phyloP scores from a whole-genome alignment of 1,140 invertebrate genomes.

The Patella vulgata region DNA sequence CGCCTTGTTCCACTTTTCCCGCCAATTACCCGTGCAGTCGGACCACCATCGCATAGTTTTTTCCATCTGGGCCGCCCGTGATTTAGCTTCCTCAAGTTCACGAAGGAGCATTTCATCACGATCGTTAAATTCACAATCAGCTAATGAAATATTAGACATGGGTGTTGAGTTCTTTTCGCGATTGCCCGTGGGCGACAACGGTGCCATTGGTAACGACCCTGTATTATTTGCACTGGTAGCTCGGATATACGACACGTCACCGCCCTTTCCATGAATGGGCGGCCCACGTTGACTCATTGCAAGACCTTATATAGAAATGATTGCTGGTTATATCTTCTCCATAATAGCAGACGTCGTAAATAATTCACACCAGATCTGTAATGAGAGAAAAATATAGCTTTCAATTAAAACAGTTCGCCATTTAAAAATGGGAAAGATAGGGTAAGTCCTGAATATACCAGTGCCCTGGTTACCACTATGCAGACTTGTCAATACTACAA shows the following conservation, averaged over 20 bases:
- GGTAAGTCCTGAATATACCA: no score
- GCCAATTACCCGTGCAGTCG: conserved; percentile 89
- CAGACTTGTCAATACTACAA: no score
- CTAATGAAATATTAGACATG: conserved; percentile 20
- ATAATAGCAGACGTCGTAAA: no score
- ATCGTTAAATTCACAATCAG: conserved; percentile 34
- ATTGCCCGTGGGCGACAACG: conserved; percentile 22
- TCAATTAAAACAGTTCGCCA: no score
- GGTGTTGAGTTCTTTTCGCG: conserved; percentile 33
- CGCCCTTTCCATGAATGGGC: conserved; percentile 21
- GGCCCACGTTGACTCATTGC: conserved; percentile 37
- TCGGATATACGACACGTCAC: conserved; percentile 41
- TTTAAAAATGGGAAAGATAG: no score
- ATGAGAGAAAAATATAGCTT: no score
- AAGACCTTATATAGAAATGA: neutral
- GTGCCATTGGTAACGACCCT: conserved; percentile 28
- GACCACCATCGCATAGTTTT: conserved; percentile 99
- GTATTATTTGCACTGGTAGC: conserved; percentile 28
- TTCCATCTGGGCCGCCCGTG: conserved; percentile 94
- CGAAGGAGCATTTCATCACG: conserved; percentile 59
- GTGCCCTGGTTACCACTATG: no score
- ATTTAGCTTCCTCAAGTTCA: conserved; percentile 90
- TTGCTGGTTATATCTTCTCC: no score
- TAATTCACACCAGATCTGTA: no score
- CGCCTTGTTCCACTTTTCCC: conserved; percentile 96